These are phyloP conservation scores for Lithophane semibrunnea DNA, from an alignment of 2,888 invertebrate species.

Conservation along the genomic window DNA sequence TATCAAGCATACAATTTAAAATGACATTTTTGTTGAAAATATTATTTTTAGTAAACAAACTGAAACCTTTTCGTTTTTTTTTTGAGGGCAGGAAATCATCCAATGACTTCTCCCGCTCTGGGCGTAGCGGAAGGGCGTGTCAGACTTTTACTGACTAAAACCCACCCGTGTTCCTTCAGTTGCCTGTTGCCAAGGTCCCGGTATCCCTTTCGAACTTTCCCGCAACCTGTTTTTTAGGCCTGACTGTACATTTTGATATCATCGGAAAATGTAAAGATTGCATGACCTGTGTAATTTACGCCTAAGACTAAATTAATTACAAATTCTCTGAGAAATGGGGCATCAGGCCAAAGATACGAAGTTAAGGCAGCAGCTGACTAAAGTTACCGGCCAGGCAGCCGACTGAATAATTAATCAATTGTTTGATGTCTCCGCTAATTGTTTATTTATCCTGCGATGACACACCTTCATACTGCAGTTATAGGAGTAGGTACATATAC, in stretches of 20 bases:
- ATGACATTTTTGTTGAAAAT: no score
- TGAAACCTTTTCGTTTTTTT: no score
- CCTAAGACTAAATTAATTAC: constrained; percentile 4
- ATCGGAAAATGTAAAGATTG: neutral
- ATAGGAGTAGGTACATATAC: neutral
- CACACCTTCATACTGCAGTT: neutral
- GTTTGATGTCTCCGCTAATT: constrained; percentile 9
- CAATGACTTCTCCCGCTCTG: no score
- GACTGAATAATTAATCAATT: constrained; percentile 18
- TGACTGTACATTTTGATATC: neutral
- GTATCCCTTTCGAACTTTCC: no score
- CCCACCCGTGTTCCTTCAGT: no score
- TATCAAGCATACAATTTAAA: no score
- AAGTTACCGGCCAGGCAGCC: constrained; percentile 7
- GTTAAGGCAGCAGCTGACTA: constrained; percentile 5
- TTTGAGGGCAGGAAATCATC: no score
- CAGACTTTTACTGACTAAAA: no score
- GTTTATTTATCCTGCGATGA: constrained; percentile 23
- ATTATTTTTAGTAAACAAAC: neutral
- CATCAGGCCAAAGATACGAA: constrained; percentile 9
- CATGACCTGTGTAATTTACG: neutral
- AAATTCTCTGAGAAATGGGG: constrained; percentile 29
- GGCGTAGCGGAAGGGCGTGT: no score
- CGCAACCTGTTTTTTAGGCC: no score
- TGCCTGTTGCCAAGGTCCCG: no score